Conservation (phyloP, 2,888 invertebrate species). For the Prenolepis imparis region DNA sequence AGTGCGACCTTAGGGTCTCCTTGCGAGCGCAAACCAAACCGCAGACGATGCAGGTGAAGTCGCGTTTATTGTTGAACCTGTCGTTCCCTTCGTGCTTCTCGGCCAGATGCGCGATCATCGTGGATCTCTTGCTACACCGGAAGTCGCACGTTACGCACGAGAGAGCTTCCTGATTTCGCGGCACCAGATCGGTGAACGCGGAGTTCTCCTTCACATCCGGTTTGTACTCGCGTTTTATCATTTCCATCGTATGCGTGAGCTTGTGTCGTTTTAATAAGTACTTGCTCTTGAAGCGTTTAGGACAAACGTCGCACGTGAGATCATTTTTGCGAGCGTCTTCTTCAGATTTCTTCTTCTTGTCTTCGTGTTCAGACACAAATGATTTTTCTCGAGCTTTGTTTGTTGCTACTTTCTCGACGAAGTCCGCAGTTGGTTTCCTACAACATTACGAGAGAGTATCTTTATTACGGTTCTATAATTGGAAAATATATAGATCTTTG, state of each 20-base stretch:
- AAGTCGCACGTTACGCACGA: conserved; percentile 64
- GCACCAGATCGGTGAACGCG: background rate
- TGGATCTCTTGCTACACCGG: conserved; percentile 63
- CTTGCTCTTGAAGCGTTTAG: conserved; percentile 54
- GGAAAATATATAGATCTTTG: background rate
- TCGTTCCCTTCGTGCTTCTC: conserved; percentile 60
- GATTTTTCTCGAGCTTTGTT: background rate
- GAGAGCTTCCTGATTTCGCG: conserved; percentile 52
- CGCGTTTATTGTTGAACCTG: conserved; percentile 57
- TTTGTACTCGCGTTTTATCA: background rate
- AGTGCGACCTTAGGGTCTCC: conserved; percentile 62
- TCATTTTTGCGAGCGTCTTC: background rate
- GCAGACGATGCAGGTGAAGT: conserved; percentile 73
- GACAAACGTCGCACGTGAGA: conserved; percentile 48
- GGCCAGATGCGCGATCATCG: conserved; percentile 66
- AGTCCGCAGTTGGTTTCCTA: conserved; percentile 51
- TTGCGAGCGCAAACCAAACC: conserved; percentile 70
- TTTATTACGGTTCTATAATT: conserved; percentile 66
- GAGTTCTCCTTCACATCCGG: background rate
- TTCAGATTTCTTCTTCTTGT: background rate
- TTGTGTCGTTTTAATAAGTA: conserved; percentile 45
- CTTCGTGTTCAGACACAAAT: background rate
- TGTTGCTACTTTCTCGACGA: background rate
- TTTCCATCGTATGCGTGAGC: conserved; percentile 28
- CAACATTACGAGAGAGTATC: conserved; percentile 60